Base-by-base conservation (phyloP, 2,113 vertebrate species). In the Gavia stellata region DNA sequence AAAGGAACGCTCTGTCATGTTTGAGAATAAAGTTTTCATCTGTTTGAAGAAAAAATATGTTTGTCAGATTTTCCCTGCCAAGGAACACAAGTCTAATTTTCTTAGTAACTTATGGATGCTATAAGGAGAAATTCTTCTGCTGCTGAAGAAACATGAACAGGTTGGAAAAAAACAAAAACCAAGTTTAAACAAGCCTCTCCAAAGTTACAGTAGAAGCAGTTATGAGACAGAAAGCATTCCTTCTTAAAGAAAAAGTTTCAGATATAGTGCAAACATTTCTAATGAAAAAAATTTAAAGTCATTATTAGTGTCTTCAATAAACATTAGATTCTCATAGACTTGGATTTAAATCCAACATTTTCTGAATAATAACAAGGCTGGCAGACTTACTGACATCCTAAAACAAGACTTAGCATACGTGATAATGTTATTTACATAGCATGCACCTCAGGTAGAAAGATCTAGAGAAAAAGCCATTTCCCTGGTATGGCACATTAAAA, bases 11-110 rank as follows among this genome's bases (percentile, higher is more conserved):
- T 98, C 98, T 98, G 98, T 99, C 99, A 89, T 99, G 99, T 99
- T 99, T 99, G 98, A 99, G 99, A 98, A 98, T 98, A 99, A 99
- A 99, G 99, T 99, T 99, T 98, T 99, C 99, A 97, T 99, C 99
- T 99, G 99, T 98, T 97, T 98, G 70, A 97, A 98, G 97, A 98
- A 98, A 98, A 97, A 98, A 97, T 91, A 89, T 92, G 95, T 96
- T 95, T 93, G 89, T 97, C 82, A 98, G 97, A 82, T 91, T 89
- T 96, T 85, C 44, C 89, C 91, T 58, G 86, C 34, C 73, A 65
- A 82, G 20, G 53, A 91, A 91, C 6, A 24, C 78, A 84, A 61
- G 50, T 55, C 42, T 88, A 81, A 86, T 86, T 92, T 87, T 97
- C 94, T 98, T 75, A 97, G 93, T 63, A 89, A 97, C 49, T 97